phyloP scores from a whole-genome alignment of 2,888 invertebrate genomes.

The Drosophila picticornis region DNA sequence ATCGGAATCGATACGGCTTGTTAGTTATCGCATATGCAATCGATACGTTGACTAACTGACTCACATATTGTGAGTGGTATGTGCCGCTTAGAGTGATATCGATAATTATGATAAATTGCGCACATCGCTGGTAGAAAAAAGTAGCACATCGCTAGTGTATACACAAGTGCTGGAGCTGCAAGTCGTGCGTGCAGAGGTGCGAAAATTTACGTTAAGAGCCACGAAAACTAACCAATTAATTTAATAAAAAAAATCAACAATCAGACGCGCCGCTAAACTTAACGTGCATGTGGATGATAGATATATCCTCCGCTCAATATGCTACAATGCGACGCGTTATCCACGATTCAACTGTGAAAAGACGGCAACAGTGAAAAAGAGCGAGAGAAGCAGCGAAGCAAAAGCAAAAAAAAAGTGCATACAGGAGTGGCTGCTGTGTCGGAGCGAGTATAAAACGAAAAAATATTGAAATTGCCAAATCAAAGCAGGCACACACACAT shows the following conservation, averaged over 20 bases:
- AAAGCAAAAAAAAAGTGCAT: conserved; percentile 67
- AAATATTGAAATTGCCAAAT: conserved; percentile 45
- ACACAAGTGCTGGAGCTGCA: conserved; percentile 59
- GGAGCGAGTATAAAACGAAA: conserved; percentile 48
- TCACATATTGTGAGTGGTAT: neutral
- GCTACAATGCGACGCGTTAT: conserved; percentile 43
- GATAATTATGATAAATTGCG: neutral
- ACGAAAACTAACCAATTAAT: conserved; percentile 67
- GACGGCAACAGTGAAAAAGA: conserved; percentile 34
- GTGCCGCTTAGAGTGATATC: neutral
- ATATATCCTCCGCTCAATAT: conserved; percentile 37
- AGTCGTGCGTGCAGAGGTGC: conserved; percentile 51
- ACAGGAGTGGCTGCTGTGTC: conserved; percentile 65
- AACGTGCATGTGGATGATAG: conserved; percentile 26
- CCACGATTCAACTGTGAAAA: conserved; percentile 35
- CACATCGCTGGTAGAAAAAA: conserved; percentile 19
- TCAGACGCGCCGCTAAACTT: conserved; percentile 27
- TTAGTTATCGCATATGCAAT: neutral
- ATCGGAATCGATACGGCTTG: conserved; percentile 21
- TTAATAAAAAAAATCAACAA: conserved; percentile 49
- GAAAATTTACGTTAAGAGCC: conserved; percentile 48
- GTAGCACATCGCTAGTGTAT: conserved; percentile 35
- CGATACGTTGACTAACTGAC: conserved; percentile 2
- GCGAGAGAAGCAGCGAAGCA: conserved; percentile 40
- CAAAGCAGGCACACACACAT: conserved; percentile 42